Conservation (phyloP, 2,113 vertebrate species). For the Dicentrarchus labrax region DNA sequence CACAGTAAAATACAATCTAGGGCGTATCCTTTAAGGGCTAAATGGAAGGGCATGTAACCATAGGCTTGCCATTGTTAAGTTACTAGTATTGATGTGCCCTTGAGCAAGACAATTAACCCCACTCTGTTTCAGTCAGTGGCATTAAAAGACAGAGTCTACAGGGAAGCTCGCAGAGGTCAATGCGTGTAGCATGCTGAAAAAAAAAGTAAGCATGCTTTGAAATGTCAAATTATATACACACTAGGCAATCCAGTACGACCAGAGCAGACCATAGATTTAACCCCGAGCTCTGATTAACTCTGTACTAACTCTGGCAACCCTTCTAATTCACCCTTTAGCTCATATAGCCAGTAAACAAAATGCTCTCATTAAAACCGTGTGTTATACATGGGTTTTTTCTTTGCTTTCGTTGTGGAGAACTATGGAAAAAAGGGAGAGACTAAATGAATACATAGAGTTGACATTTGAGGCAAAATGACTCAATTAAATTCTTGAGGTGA, state of each 20-base stretch:
- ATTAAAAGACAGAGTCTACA: constrained; percentile 30
- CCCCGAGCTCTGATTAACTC: constrained; percentile 42
- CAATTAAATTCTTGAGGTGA: neutral
- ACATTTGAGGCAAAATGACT: constrained; percentile 7
- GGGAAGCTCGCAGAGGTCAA: constrained; percentile 10
- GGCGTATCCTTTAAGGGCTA: neutral
- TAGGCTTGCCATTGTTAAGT: constrained; percentile 7
- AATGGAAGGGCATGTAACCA: constrained; percentile 1
- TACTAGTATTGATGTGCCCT: constrained; percentile 36
- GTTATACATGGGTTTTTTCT: neutral
- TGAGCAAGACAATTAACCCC: constrained; percentile 42
- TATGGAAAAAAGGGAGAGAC: neutral
- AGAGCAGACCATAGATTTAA: constrained; percentile 40
- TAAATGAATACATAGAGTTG: neutral
- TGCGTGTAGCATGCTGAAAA: neutral
- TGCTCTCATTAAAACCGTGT: constrained; percentile 23
- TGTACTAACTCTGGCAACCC: constrained; percentile 22
- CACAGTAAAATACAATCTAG: neutral
- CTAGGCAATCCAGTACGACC: neutral
- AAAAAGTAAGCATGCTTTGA: constrained; percentile 26
- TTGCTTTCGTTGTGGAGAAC: neutral
- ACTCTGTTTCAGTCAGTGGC: constrained; percentile 9
- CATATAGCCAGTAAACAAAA: constrained; percentile 8
- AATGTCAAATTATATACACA: constrained; percentile 22
- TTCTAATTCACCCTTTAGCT: constrained; percentile 15